A percentile compares a stretch with the other conserved stretches of the same genome.
These are phyloP conservation scores for Drosophila paranaensis DNA, from an alignment of 2,888 invertebrate genomes.

Conservation along the genomic window DNA sequence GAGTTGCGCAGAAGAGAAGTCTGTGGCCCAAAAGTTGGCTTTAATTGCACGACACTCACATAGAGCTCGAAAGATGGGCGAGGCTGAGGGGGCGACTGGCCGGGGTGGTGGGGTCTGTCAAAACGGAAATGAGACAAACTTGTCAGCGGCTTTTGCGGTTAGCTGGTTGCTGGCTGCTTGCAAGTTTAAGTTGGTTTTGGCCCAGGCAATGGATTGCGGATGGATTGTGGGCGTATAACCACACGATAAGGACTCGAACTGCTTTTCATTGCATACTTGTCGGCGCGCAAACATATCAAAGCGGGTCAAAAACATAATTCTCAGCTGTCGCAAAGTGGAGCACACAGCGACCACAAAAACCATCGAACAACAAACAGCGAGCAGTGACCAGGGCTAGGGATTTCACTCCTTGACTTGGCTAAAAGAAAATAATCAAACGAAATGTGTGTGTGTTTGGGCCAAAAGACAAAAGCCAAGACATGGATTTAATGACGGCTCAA, in stretches of 20 bases:
- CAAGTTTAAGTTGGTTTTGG: slow-evolving; percentile 33
- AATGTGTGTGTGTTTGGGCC: slow-evolving; percentile 3
- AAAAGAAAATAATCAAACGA: slow-evolving; percentile 17
- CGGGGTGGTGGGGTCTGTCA: slow-evolving; percentile 22
- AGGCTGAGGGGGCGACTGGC: background rate
- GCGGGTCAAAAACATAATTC: slow-evolving; percentile 71
- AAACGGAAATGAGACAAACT: slow-evolving; percentile 71
- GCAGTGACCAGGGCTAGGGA: slow-evolving; percentile 13
- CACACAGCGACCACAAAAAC: slow-evolving; percentile 41
- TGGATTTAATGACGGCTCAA: slow-evolving; percentile 25
- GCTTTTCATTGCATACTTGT: slow-evolving; percentile 62
- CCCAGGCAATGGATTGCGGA: slow-evolving; percentile 26
- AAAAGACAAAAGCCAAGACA: slow-evolving; percentile 39
- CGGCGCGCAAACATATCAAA: slow-evolving; percentile 47
- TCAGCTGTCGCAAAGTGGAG: slow-evolving; percentile 73
- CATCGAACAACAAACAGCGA: background rate
- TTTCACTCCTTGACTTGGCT: slow-evolving; percentile 13
- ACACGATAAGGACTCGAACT: slow-evolving; percentile 46
- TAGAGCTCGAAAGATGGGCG: background rate
- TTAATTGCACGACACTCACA: slow-evolving; percentile 62
- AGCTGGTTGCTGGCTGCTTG: slow-evolving; percentile 14
- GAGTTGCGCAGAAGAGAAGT: slow-evolving; percentile 6
- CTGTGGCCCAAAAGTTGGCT: slow-evolving; percentile 53
- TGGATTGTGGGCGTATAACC: slow-evolving; percentile 24
- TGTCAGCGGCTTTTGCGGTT: slow-evolving; percentile 67